These are phyloP conservation scores for Dasyurus viverrinus DNA, from an alignment of 2,113 vertebrate species.

Conservation along the genomic window DNA sequence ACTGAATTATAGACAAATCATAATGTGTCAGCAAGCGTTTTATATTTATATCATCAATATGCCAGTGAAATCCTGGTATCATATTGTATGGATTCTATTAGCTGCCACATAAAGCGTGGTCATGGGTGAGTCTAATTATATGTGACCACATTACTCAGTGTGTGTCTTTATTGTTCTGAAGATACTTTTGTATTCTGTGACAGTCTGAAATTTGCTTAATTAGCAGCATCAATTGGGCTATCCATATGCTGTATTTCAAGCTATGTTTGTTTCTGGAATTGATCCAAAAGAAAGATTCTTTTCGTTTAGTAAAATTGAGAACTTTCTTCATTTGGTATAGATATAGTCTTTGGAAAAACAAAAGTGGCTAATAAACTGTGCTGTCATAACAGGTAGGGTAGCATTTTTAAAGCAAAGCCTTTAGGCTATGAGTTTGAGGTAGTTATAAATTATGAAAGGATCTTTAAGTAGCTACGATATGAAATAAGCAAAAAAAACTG, in stretches of 20 bases:
- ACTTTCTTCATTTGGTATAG: background rate
- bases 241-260: background rate
- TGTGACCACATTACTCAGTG: background rate
- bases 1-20: background rate
- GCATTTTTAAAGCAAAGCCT: constrained; percentile 6
- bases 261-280: background rate
- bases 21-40: background rate
- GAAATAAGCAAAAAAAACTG: constrained; percentile 5
- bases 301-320: background rate
- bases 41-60: background rate
- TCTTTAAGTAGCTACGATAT: constrained; percentile 10
- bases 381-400: background rate
- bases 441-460: background rate
- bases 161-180: background rate
- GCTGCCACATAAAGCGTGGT: background rate
- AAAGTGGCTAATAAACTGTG: background rate
- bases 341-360: background rate
- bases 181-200: no score
- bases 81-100: background rate
- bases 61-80: background rate
- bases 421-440: background rate
- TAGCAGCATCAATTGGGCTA: background rate
- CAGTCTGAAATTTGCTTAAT: background rate
- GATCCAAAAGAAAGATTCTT: background rate
- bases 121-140: background rate